Evolutionary conservation across 2,797 vertebrate genomes (phyloP), one percentile per base, ranked within the genome.

Genomic region (Ibycter americanus): DNA sequence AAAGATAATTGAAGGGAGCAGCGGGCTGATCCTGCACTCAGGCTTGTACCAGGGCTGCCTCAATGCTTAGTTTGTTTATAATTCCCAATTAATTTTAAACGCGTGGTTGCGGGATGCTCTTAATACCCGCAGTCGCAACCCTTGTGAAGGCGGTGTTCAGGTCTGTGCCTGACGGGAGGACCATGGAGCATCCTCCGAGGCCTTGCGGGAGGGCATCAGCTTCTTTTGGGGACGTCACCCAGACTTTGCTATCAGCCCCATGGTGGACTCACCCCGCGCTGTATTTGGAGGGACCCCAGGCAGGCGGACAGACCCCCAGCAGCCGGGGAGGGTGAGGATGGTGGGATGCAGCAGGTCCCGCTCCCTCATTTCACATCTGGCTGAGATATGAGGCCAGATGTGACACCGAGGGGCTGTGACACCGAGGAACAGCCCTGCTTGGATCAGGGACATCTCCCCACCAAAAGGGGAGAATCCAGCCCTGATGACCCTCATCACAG

Each of bases 1-100:
- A 92, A 95, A 97, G 97, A 96, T 97, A 97, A 98, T 97, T 96
- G 97, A 96, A 98, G 95, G 96, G 97, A 97, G 97, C 73, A 91
- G 94, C 55, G 55, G 90, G 89, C 79, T 93, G 96, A 90, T 73
- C 47, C 29, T 23, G 72, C 81, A 46, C 73, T 91, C 88, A 18
- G 83, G 93, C 58, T 87, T 38, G 66, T 74, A 61, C 92, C 90
- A 6, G 88, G n/a, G 68, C 90, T 73, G 87, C 80, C 79, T 85
- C 94, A 66, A n/a, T 19, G 89, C 83, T 71, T 3, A 21, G 67
- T 76, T 74, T 61, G 83, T 62, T 86, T 62, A 59, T 68, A 91
- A 97, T 95, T 96, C 88, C 96, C 96, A 97, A 96, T 96, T 97
- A 95, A 97, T 93, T 96, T 89, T 3, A 82, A 96, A 95, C 18